Conservation (phyloP, 1,140 invertebrate species). For the Halictus rubicundus region DNA sequence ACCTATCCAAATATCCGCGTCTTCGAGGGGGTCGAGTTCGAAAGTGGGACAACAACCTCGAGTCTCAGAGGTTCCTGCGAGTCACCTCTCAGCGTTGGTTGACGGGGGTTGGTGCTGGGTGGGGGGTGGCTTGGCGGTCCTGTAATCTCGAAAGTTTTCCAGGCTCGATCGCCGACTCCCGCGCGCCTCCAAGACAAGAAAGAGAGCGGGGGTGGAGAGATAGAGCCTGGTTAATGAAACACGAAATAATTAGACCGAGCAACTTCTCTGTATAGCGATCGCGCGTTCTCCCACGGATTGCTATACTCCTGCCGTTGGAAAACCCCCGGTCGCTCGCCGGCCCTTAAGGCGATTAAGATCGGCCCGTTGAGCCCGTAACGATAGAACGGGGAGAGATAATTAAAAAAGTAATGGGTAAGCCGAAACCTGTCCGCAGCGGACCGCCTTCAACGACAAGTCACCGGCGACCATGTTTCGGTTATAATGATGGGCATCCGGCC, state of each 20-base stretch:
- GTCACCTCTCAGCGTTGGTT: not conserved
- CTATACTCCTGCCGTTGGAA: conserved; percentile 36
- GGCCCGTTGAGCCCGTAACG: conserved; percentile 62
- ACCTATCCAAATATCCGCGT: not conserved
- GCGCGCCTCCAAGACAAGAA: not conserved
- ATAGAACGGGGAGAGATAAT: conserved; percentile 65
- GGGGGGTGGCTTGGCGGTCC: no score
- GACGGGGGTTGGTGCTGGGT: no score
- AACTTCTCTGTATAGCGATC: not conserved
- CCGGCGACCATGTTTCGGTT: conserved; percentile 1
- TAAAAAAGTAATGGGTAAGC: conserved; percentile 71
- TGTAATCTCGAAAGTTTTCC: conserved; percentile 38
- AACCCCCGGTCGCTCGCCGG: not conserved
- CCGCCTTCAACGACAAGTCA: conserved; percentile 8
- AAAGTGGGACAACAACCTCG: conserved; percentile 7
- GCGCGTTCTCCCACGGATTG: conserved; percentile 1
- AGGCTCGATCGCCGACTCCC: conserved; percentile 15
- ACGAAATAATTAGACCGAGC: conserved; percentile 45
- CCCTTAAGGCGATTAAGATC: conserved; percentile 69
- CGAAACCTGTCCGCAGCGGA: conserved; percentile 44
- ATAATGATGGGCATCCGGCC: not conserved
- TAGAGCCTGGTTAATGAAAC: conserved; percentile 35
- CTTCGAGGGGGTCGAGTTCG: not conserved
- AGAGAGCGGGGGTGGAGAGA: no score
- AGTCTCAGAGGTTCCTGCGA: conserved; percentile 19